Percentiles rank a stretch among this genome's conserved stretches.
Conservation (phyloP, 1,140 invertebrate genomes). For the Arion vulgaris region DNA sequence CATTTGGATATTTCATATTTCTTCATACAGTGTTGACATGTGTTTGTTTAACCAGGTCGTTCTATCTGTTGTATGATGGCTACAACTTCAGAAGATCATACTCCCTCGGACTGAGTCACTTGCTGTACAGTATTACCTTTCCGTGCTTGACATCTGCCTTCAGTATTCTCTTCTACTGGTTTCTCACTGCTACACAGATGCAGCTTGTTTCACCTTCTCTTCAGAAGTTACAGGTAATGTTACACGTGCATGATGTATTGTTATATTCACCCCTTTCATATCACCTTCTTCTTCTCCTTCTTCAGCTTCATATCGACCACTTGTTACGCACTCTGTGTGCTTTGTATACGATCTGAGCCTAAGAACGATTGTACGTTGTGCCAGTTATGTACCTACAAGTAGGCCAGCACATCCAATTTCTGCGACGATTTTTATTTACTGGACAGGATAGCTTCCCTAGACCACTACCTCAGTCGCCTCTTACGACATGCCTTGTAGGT, state of each 20-base stretch:
- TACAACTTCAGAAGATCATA: constrained; percentile 87
- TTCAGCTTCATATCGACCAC: background rate
- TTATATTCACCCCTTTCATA: background rate
- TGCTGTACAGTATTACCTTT: constrained; percentile 76
- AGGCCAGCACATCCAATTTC: too few species aligned
- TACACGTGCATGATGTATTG: background rate
- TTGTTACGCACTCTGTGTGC: too few species aligned
- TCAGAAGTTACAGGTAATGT: constrained; percentile 74
- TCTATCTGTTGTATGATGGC: constrained; percentile 90
- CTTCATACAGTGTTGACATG: constrained; percentile 85
- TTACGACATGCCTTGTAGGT: too few species aligned
- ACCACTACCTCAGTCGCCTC: too few species aligned
- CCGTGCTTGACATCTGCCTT: constrained; percentile 89
- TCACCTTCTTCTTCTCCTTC: constrained; percentile 30
- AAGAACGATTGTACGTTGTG: too few species aligned
- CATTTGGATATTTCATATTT: constrained; percentile 84
- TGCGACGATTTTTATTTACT: too few species aligned
- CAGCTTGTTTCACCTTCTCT: constrained; percentile 69
- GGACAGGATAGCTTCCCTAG: too few species aligned
- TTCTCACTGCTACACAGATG: constrained; percentile 81
- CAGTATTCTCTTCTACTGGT: constrained; percentile 86
- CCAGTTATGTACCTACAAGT: too few species aligned
- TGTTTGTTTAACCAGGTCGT: constrained; percentile 85
- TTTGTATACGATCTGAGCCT: too few species aligned
- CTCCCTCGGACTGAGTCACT: constrained; percentile 83